Percentiles rank a stretch among this genome's conserved stretches.
Evolutionary conservation across 2,113 vertebrate genomes (phyloP).

Genomic region (Columba livia): DNA sequence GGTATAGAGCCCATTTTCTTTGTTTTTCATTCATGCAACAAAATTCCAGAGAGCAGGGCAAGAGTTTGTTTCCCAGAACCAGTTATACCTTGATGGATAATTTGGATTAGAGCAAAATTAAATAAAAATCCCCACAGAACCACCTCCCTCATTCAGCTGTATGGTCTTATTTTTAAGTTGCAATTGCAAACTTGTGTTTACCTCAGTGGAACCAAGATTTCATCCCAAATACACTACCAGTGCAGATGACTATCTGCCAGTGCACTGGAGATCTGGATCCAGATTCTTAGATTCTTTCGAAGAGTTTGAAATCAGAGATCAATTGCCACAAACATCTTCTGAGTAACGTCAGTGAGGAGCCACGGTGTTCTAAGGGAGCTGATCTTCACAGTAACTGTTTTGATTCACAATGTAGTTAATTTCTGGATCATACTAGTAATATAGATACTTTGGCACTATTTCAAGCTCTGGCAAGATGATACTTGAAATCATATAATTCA

Average conservation of each 20-base stretch:
- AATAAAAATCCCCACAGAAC: background rate
- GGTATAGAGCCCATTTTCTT: background rate
- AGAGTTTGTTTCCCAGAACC: background rate
- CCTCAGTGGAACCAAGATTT: background rate
- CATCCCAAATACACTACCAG: background rate
- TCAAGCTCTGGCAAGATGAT: background rate
- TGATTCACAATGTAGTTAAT: background rate
- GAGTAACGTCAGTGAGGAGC: background rate
- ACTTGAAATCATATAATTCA: background rate
- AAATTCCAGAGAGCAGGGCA: background rate
- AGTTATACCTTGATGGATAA: background rate
- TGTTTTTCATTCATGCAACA: background rate
- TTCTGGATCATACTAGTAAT: background rate
- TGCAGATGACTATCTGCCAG: background rate
- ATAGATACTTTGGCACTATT: background rate
- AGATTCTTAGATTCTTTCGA: background rate
- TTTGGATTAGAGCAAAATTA: background rate
- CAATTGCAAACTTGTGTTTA: background rate
- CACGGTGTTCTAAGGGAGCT: background rate
- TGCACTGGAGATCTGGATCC: background rate
- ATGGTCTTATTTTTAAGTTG: background rate
- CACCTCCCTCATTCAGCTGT: background rate
- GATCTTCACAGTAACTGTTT: background rate
- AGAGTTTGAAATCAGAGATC: background rate
- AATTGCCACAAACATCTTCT: background rate